These are phyloP conservation scores for Prochilodus magdalenae DNA, from an alignment of 2,113 vertebrate genomes.

Conservation along the genomic window DNA sequence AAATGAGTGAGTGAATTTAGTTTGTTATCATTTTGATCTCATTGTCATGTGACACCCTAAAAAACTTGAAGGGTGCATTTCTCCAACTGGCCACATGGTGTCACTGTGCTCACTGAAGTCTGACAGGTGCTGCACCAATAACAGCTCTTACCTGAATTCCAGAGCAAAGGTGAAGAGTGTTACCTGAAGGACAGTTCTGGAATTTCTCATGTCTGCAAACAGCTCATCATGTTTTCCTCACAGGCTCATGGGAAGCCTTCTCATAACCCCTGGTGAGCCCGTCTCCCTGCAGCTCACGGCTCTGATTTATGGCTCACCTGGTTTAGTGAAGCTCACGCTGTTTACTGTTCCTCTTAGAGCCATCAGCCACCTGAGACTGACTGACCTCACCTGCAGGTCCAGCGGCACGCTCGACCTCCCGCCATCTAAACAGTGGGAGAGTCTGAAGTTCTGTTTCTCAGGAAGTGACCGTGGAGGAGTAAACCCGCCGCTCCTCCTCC, in stretches of 20 bases:
- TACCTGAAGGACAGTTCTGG: too few relatives aligned
- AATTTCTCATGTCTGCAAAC: neutral
- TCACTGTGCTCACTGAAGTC: neutral
- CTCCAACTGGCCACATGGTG: conserved; percentile 5
- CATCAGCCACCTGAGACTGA: too few relatives aligned
- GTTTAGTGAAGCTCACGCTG: neutral
- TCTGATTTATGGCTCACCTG: neutral
- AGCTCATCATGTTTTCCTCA: too few relatives aligned
- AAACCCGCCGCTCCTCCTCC: conserved; percentile 46
- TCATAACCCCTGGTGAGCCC: neutral
- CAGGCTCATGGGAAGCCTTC: neutral
- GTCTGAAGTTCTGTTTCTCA: too few relatives aligned
- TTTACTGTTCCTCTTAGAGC: neutral
- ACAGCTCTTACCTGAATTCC: neutral
- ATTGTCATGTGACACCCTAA: too few relatives aligned
- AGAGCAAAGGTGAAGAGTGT: neutral
- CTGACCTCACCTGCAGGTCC: too few relatives aligned
- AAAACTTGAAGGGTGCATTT: neutral
- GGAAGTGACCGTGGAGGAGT: neutral
- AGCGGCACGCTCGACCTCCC: too few relatives aligned
- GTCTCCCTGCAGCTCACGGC: too few relatives aligned
- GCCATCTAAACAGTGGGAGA: too few relatives aligned
- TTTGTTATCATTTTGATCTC: too few relatives aligned
- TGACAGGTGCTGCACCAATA: neutral
- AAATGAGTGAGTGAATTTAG: too few relatives aligned